A percentile compares a stretch with the other conserved stretches of the same genome.
Conservation (phyloP, 2,797 vertebrate genomes). For the Bradypodion pumilum region DNA sequence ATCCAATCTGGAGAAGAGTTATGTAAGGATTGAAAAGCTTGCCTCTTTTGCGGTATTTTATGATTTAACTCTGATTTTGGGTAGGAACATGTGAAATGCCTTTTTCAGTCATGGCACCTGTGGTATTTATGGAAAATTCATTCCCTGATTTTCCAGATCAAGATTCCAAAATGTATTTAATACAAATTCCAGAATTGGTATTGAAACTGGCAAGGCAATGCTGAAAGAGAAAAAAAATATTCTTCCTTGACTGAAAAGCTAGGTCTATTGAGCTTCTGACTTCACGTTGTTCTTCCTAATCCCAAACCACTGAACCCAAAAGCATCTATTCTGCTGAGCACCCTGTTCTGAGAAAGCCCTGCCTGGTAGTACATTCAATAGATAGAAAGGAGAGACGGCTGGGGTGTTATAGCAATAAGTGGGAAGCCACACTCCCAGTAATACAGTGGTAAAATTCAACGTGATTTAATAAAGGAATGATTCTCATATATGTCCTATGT, state of each 20-base stretch:
- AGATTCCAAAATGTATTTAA: neutral
- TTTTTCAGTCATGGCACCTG: neutral
- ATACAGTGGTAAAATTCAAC: no score
- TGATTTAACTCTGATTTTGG: neutral
- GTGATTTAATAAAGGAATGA: no score
- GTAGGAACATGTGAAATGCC: neutral
- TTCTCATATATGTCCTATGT: no score
- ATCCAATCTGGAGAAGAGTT: no score
- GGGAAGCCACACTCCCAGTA: no score
- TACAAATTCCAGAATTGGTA: neutral
- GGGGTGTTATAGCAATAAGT: no score
- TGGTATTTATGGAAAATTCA: neutral
- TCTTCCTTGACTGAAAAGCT: neutral
- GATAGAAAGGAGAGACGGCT: no score
- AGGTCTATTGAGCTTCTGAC: neutral
- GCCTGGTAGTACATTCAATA: neutral
- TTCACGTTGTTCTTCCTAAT: neutral
- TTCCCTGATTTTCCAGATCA: neutral
- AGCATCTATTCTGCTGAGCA: neutral
- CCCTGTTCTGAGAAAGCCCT: neutral
- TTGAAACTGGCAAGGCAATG: neutral
- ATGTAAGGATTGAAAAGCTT: no score
- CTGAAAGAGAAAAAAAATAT: neutral
- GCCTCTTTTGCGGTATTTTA: neutral
- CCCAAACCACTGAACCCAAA: neutral